Base-by-base conservation (phyloP, 2,888 invertebrate species). In the Calameuta pallipes region DNA sequence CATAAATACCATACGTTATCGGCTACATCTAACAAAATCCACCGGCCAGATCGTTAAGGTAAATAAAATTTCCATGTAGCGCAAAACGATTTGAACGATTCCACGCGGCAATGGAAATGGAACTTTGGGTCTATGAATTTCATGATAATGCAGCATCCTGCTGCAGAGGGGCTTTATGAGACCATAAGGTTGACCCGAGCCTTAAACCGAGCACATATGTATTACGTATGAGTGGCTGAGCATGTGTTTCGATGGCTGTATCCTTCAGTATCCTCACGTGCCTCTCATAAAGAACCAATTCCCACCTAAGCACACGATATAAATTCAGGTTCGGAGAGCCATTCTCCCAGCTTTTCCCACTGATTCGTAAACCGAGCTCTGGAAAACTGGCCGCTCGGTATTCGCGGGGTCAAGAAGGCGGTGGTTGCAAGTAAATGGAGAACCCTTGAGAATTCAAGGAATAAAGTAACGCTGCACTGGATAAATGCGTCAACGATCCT, bases 201-300 rank as follows among this genome's bases (percentile, higher is more conserved):
- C 31, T 71, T 74, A 74, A 74, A 36, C 37, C 74, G 36, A 33
- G 11, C 31, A 33, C 71, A 31, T 33, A 71, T 71, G 71, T 71
- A 71, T 71, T 71, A 71, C 71, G 71, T 71, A 71, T 71, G 71
- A 71, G 56, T 56, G 56, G 56, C 56, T 56, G 56, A 56, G 36
- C 78, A 78, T 71, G 76, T 75, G 34, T 78, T 73, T n/a, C 74
- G 71, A 77, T 76, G 82, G 79, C 80, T 77, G 78, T 80, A 77
- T 80, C 79, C 70, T 77, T 78, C 76, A 90, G 89, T 89, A 87
- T 85, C 82, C 85, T 90, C 91, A 90, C 91, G 91, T 88, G 83
- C 85, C 75, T 69, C 87, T 90, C 91, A 89, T 91, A 91, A 91
- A 91, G 90, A 91, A 90, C 90, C 90, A 91, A 90, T 91, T 91